phyloP scores from a whole-genome alignment of 2,113 vertebrate genomes.

The Rhea americana region DNA sequence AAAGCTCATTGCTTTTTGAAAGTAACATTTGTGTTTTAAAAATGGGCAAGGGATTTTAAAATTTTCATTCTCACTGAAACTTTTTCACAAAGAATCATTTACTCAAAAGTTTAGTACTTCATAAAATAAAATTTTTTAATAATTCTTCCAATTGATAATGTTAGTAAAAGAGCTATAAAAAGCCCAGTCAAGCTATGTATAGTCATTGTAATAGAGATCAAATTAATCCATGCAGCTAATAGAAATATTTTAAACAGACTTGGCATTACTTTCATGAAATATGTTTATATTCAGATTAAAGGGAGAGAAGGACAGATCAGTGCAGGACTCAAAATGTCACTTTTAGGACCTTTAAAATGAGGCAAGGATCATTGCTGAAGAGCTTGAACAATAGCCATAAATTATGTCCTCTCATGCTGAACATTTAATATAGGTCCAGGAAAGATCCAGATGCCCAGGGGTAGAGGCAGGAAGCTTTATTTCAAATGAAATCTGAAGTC shows the following conservation, averaged over 20 bases:
- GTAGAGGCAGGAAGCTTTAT: background rate
- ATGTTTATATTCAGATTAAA: background rate
- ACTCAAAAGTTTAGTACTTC: background rate
- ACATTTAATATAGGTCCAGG: background rate
- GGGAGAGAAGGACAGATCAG: background rate
- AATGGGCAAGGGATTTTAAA: background rate
- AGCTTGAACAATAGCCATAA: background rate
- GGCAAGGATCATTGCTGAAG: background rate
- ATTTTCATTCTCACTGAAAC: background rate
- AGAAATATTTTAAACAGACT: background rate
- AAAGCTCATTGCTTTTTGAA: background rate
- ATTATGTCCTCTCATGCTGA: background rate
- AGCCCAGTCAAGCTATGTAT: background rate
- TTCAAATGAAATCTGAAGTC: background rate
- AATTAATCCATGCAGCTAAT: background rate
- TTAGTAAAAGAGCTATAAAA: background rate
- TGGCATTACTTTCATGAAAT: background rate
- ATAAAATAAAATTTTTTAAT: background rate
- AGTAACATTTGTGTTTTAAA: background rate
- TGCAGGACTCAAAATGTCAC: background rate
- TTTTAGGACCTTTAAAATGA: background rate
- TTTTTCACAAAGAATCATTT: background rate
- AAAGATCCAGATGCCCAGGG: background rate
- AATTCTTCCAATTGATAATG: background rate
- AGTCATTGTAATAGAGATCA: background rate